Conservation (phyloP, 2,888 invertebrate species). For the Anoplius nigerrimus region DNA sequence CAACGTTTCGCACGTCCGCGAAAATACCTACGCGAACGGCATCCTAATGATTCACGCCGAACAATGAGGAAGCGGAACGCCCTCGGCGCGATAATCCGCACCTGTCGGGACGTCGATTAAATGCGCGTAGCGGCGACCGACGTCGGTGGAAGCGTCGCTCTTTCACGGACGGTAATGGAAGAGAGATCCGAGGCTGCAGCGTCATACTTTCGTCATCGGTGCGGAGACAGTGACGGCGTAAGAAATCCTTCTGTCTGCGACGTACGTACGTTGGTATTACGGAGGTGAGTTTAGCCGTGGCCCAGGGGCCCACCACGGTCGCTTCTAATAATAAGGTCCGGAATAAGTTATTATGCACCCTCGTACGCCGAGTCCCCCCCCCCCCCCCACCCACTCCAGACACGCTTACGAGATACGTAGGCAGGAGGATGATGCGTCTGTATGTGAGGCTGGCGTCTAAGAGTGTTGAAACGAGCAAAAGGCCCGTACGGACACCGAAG, state of each 20-base stretch:
- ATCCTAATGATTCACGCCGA: too few species aligned
- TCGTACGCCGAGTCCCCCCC: conserved; percentile 53
- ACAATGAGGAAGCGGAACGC: too few species aligned
- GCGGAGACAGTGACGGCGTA: conserved; percentile 10
- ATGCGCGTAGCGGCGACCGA: too few species aligned
- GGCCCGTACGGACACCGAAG: not conserved
- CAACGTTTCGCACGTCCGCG: not conserved
- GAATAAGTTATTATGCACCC: conserved; percentile 68
- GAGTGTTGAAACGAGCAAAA: too few species aligned
- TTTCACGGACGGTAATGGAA: too few species aligned
- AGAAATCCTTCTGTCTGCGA: not conserved
- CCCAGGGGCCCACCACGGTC: conserved; percentile 59
- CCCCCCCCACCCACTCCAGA: too few species aligned
- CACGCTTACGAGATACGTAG: conserved; percentile 22
- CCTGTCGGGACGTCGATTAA: not conserved
- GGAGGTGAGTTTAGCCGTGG: conserved; percentile 5
- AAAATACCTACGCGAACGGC: not conserved
- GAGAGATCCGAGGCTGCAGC: not conserved
- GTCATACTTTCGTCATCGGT: not conserved
- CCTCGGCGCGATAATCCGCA: not conserved
- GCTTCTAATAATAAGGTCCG: conserved; percentile 66
- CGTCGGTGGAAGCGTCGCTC: too few species aligned
- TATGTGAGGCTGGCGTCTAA: not conserved
- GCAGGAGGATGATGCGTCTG: conserved; percentile 6
- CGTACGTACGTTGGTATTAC: too few species aligned